Evolutionary conservation across 2,888 invertebrate species (phyloP).

Genomic region (Plagodis dolabraria): DNA sequence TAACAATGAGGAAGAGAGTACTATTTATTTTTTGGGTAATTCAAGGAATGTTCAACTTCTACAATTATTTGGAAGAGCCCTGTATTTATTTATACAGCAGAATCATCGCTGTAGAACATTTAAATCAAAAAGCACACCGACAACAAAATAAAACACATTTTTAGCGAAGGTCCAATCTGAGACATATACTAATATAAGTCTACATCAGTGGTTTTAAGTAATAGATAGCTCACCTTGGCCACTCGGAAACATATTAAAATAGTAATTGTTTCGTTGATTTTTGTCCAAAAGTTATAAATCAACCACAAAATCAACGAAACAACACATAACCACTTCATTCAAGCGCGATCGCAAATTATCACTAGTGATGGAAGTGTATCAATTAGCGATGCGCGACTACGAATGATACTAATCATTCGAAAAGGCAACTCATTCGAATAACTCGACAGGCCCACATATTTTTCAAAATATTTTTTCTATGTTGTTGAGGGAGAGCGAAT

Average conservation of each 20-base stretch:
- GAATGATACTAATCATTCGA: too few species aligned
- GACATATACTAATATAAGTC: conserved; percentile 1
- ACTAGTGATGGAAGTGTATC: too few species aligned
- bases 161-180: neutral
- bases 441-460: too few species aligned
- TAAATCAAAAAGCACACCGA: conserved; percentile 29
- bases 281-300: conserved; percentile 37
- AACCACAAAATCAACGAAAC: conserved; percentile 44
- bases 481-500: too few species aligned
- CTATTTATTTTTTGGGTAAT: too few species aligned
- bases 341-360: conserved; percentile 21
- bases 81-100: conserved; percentile 1
- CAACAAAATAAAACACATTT: conserved; percentile 39
- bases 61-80: neutral
- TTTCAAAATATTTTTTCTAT: too few species aligned
- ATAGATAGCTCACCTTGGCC: conserved; percentile 37
- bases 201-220: conserved; percentile 1
- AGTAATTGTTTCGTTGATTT: conserved; percentile 45
- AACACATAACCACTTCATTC: conserved; percentile 42
- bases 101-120: conserved; percentile 10
- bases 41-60: too few species aligned
- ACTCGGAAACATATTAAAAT: conserved; percentile 40
- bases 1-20: too few species aligned
- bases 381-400: too few species aligned
- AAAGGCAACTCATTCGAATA: too few species aligned